Base-by-base conservation (phyloP, 2,888 invertebrate species). In the Drosophila tanythrix region DNA sequence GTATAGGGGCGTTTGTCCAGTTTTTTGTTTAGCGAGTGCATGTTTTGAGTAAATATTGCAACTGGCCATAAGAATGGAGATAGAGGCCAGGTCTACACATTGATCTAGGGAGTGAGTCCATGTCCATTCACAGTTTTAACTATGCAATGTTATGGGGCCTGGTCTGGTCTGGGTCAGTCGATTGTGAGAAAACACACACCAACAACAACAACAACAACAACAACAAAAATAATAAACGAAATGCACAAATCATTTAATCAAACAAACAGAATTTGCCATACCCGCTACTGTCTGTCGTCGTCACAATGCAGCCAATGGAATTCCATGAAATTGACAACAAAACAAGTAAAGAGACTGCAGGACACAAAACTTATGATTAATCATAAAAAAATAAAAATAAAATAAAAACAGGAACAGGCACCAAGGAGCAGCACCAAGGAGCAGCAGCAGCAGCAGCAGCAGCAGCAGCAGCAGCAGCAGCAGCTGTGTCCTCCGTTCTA, bases 21-120 rank as follows among this genome's bases (percentile, higher is more conserved):
- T 77, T 46, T 77, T 46, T 46, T 81, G 84, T 82, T 79, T 69
- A 80, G 80, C 78, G 55, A 72, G 78, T 72, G 83, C 81, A 83
- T 83, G 77, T 83, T 88, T 88, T 85, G 83, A 57, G 82, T 88
- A 88, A 83, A 83, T 88, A 83, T 70, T 70, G 83, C 66, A 61
- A 58, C 51, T 73, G 60, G 59, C 46, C 55, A 33, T 48, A 43
- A 70, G 48, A 76, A 63, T 40, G 33, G 25, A 18, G 52, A 52
- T 46, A 27, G 51, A 75, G 46, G 2, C 15, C 27, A 40, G 50
- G 10, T 25, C 15, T 25, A 25, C 15, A 33, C 53, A 50, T 18
- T 58, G 31, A 27, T 27, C 53, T 50, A 43, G 81, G 78, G 78
- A 78, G 81, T 79, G 78, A 79, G 36, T 56, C 55, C 25, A 38